These are phyloP conservation scores for Eospalax fontanierii DNA, from an alignment of 2,797 vertebrate species.

Conservation along the genomic window DNA sequence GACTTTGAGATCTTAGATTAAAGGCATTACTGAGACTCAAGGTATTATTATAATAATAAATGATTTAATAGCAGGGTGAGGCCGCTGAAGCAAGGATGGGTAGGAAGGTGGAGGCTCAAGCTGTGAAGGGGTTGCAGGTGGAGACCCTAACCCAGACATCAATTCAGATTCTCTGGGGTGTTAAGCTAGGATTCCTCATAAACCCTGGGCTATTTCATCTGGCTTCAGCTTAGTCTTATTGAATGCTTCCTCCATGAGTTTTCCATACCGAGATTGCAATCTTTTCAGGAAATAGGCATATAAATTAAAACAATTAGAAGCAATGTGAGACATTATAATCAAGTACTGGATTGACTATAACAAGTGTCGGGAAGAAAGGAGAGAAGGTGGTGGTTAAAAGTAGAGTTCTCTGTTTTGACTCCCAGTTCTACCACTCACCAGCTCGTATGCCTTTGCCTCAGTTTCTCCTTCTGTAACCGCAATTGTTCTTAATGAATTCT, in stretches of 20 bases:
- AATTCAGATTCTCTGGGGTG: not conserved
- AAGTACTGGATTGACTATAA: not conserved
- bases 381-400: not conserved
- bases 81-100: not conserved
- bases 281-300: conserved; percentile 59
- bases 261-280: conserved; percentile 4
- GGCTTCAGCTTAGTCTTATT: conserved; percentile 31
- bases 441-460: not conserved
- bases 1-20: conserved; percentile 80
- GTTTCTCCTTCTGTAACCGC: conserved; percentile 2
- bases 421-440: not conserved
- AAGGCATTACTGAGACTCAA: conserved; percentile 71
- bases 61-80: conserved; percentile 78
- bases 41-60: conserved; percentile 82
- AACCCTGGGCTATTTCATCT: conserved; percentile 12
- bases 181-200: not conserved
- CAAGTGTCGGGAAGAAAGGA: conserved; percentile 21
- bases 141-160: not conserved
- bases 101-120: not conserved
- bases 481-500: not conserved
- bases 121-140: not conserved
- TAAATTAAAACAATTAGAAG: conserved; percentile 69
- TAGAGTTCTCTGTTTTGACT: not conserved
- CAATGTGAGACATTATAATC: conserved; percentile 5
- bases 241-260: not conserved